Evolutionary conservation across 2,888 invertebrate species (phyloP).

Genomic region (Nomada lathburiana): DNA sequence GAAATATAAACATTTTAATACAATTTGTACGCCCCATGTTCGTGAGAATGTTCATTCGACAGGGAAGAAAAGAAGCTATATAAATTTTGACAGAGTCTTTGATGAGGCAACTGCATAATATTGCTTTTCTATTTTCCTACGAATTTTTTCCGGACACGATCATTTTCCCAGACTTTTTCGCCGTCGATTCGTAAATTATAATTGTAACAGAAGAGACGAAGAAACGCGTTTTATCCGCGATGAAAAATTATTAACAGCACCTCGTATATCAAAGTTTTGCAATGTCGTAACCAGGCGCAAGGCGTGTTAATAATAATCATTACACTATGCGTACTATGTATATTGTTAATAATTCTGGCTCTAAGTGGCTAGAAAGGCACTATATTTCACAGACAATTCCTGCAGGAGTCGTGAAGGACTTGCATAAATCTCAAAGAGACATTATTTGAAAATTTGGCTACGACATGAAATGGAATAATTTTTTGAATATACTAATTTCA

Average conservation of each 20-base stretch:
- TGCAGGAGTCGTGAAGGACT: slow-evolving; percentile 41
- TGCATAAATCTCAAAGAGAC: not conserved
- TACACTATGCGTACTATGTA: slow-evolving; percentile 28
- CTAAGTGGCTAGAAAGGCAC: slow-evolving; percentile 74
- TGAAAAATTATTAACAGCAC: not conserved
- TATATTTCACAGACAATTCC: slow-evolving; percentile 76
- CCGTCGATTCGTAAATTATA: not conserved
- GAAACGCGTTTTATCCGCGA: not conserved
- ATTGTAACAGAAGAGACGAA: slow-evolving; percentile 1
- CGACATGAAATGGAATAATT: not conserved
- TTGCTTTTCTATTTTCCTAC: not conserved
- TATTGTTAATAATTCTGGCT: slow-evolving; percentile 38
- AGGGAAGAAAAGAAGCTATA: not conserved
- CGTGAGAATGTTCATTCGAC: no score
- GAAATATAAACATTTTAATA: not conserved
- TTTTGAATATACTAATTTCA: not conserved
- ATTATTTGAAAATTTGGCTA: slow-evolving; percentile 9
- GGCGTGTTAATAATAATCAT: slow-evolving; percentile 16
- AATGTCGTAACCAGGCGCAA: slow-evolving; percentile 7
- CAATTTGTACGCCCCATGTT: not conserved
- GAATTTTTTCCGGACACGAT: not conserved
- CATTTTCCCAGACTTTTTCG: not conserved
- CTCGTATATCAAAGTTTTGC: not conserved
- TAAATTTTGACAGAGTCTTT: not conserved
- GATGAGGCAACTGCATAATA: not conserved